These are phyloP conservation scores for Oryctes rhinoceros DNA, from an alignment of 1,140 invertebrate genomes.

Conservation along the genomic window DNA sequence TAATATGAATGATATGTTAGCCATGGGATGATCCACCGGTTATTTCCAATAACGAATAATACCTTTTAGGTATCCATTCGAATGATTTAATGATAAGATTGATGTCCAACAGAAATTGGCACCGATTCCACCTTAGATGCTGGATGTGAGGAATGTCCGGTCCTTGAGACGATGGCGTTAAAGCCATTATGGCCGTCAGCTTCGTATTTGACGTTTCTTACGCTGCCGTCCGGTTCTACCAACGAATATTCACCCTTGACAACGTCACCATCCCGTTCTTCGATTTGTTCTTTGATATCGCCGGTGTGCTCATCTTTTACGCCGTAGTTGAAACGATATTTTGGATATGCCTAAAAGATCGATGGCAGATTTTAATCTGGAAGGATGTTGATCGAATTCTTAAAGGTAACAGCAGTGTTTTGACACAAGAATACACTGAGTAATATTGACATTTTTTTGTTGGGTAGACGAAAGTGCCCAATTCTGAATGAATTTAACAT, in stretches of 20 bases:
- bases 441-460: no score
- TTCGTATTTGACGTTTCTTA: constrained; percentile 29
- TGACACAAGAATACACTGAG: no score
- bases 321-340: constrained; percentile 43
- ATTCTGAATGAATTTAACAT: no score
- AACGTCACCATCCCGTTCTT: constrained; percentile 28
- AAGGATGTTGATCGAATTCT: no score
- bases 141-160: constrained; percentile 43
- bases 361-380: neutral
- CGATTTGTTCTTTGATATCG: constrained; percentile 35
- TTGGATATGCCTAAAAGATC: constrained; percentile 46
- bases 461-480: no score
- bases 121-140: neutral
- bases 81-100: neutral
- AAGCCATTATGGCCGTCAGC: constrained; percentile 44
- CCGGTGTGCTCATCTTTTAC: constrained; percentile 35
- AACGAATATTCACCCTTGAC: constrained; percentile 34
- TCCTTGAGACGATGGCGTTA: constrained; percentile 44
- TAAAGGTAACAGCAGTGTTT: no score
- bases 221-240: constrained; percentile 20
- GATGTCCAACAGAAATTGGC: neutral
- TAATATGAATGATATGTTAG: neutral
- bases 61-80: neutral
- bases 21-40: neutral
- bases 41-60: neutral